Base-by-base conservation (phyloP, 2,797 vertebrate species). In the Amblyopsis hoosieri region DNA sequence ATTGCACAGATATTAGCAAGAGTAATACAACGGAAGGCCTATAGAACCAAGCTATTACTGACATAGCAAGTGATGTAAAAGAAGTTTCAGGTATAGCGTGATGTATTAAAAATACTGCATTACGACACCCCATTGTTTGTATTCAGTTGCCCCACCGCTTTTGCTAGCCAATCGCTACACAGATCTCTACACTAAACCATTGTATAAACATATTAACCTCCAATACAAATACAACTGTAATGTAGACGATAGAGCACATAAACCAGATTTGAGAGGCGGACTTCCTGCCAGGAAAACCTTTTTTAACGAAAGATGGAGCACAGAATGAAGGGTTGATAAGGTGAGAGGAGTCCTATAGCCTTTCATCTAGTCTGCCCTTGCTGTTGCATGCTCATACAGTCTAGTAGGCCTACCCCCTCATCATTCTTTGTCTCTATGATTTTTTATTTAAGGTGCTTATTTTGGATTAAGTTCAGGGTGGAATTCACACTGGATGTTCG, bases 121-220 rank as follows among this genome's bases (percentile, higher is more conserved):
- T 73, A 75, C 76, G 60, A 4, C 64, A 72, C 47, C 33, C 80
- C 58, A 84, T 88, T 89, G 89, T 88, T 46, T 66, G 10, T 42
- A 51, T 68, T 83, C 68, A 79, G 75, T 79, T 57, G 66, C 70
- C 57, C 45, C 11, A 48, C 12, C 54, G 57, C 54, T 61, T 57
- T 47, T 60, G 9, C 52, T 10, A 52, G 67, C 54, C 62, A 37
- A 7, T 57, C 31, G 2, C 14, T 62, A 59, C 70, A 54, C 12
- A 45, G 58, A 64, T 57, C 70, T 61, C 60, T 69, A 71, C 49
- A 57, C 64, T 42, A 23, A 51, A 45, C 13, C 8, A 72, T 57
- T 80, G 62, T 71, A 60, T 69, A 45, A 64, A 74, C 50, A 14
- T 58, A 77, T 81, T 45, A 67, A 29, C 71, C 31, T 74, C 76